Evolutionary conservation across 2,113 vertebrate genomes (phyloP).

Genomic region (Mandrillus leucophaeus): DNA sequence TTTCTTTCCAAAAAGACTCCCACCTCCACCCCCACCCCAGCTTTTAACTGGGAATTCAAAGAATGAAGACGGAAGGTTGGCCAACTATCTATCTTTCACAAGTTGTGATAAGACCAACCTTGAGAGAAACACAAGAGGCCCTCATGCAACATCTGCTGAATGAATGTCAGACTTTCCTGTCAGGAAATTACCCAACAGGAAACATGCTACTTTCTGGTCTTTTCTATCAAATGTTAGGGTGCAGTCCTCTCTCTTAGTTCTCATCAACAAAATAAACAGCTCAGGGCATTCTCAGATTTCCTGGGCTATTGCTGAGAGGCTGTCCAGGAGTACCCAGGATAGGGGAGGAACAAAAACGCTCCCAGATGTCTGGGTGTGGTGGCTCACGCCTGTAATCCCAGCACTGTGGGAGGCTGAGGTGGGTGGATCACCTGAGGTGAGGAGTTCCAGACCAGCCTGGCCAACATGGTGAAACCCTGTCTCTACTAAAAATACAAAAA

Average conservation of each 20-base stretch:
- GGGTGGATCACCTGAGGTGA: too few species aligned
- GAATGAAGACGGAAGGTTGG: not conserved
- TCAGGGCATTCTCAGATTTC: not conserved
- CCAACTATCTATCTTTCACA: not conserved
- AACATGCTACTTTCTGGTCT: not conserved
- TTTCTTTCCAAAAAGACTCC: not conserved
- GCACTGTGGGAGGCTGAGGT: too few species aligned
- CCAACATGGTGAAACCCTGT: too few species aligned
- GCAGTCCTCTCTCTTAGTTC: not conserved
- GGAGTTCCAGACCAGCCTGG: too few species aligned
- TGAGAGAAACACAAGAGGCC: not conserved
- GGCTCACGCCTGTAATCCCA: too few species aligned
- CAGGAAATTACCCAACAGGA: not conserved
- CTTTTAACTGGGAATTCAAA: not conserved
- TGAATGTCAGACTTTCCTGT: not conserved
- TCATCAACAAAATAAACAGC: slow-evolving; percentile 12
- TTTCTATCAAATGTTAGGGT: not conserved
- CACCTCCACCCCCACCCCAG: not conserved
- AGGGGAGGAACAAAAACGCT: not conserved
- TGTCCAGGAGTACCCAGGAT: not conserved
- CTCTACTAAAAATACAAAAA: too few species aligned
- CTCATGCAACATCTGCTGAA: not conserved
- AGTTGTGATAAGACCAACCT: not conserved
- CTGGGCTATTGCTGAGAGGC: not conserved
- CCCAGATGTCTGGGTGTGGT: too few species aligned